Conservation (phyloP, 2,113 vertebrate species). For the Cheilinus undulatus region DNA sequence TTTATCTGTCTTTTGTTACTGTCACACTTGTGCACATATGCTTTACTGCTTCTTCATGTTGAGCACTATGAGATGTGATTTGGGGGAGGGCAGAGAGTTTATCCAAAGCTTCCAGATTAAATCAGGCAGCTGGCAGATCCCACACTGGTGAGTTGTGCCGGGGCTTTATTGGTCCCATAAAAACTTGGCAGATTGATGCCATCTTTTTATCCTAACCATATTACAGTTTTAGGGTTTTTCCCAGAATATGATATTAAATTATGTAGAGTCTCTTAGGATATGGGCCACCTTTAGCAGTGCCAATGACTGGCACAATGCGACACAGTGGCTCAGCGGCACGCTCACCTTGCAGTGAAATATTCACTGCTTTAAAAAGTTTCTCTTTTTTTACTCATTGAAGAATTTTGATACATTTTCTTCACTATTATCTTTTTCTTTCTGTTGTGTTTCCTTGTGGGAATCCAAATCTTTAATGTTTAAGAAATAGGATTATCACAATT, state of each 20-base stretch:
- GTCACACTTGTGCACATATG: background rate
- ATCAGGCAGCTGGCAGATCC: slow-evolving; percentile 31
- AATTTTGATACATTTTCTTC: no score
- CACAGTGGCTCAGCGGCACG: background rate
- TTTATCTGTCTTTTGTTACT: background rate
- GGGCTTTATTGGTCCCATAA: slow-evolving; percentile 47
- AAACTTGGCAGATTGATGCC: slow-evolving; percentile 40
- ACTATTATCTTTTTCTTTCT: background rate
- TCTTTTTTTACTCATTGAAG: background rate
- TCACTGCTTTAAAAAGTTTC: background rate
- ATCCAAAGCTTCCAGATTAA: slow-evolving; percentile 34
- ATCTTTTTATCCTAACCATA: slow-evolving; percentile 39
- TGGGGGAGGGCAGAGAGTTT: slow-evolving; percentile 2
- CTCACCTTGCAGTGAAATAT: background rate
- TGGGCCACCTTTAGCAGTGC: slow-evolving; percentile 5
- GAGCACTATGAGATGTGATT: slow-evolving; percentile 2
- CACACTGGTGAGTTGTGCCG: slow-evolving; percentile 18
- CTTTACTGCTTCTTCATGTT: background rate
- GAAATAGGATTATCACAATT: no score
- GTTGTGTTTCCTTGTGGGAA: background rate
- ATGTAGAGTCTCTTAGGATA: slow-evolving; percentile 35
- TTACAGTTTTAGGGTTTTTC: slow-evolving; percentile 27
- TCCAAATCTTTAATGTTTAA: background rate
- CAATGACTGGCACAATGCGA: slow-evolving; percentile 13
- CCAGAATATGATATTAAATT: slow-evolving; percentile 54